Percentiles rank a stretch among this genome's conserved stretches.
phyloP scores from a whole-genome alignment of 2,113 vertebrate genomes.

The Rhea pennata region DNA sequence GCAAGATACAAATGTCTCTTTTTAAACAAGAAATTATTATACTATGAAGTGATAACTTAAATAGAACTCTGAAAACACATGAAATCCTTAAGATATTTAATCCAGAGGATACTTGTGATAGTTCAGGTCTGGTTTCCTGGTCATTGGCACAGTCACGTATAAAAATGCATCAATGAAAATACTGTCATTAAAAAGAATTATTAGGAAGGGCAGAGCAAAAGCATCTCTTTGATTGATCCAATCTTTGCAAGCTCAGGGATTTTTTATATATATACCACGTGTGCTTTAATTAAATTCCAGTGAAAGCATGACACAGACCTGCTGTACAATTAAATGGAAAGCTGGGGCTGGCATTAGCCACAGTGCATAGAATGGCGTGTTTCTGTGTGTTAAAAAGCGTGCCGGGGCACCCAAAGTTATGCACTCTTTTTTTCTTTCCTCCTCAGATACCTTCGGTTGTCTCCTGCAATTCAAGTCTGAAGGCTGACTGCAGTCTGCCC shows the following conservation, averaged over 20 bases:
- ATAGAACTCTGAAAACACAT: background rate
- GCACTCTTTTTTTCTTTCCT: background rate
- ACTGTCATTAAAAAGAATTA: background rate
- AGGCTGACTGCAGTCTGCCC: background rate
- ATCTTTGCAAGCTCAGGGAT: background rate
- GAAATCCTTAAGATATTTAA: background rate
- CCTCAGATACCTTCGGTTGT: conserved; percentile 18
- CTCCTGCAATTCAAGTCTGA: background rate
- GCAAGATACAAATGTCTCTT: background rate
- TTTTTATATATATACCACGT: background rate
- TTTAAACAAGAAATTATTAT: background rate
- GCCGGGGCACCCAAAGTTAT: background rate
- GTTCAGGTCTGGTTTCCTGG: background rate
- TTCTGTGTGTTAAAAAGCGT: background rate
- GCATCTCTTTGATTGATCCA: background rate
- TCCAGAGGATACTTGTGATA: background rate
- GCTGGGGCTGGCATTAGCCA: background rate
- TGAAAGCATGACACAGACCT: background rate
- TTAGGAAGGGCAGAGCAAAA: background rate
- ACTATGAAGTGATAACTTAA: background rate
- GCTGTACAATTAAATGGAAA: background rate
- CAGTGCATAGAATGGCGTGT: background rate
- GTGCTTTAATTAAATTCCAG: background rate
- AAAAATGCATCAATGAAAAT: background rate
- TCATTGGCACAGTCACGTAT: background rate